These are phyloP conservation scores for Pygoscelis antarcticus DNA, from an alignment of 2,113 vertebrate genomes.

Conservation along the genomic window DNA sequence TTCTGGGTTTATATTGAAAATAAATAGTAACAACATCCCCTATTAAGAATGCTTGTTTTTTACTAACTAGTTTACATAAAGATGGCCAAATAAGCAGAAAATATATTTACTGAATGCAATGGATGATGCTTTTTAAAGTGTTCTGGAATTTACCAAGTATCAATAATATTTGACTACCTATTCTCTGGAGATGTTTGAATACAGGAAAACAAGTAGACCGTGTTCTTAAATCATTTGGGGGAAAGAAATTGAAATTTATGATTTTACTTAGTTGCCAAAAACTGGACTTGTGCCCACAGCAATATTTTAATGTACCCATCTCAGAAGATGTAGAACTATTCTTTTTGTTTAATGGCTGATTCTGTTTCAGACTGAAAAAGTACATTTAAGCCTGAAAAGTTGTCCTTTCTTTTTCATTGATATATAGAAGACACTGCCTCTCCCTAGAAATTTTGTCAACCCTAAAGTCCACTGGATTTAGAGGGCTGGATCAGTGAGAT, in stretches of 20 bases:
- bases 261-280: not conserved
- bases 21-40: not conserved
- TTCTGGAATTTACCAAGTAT: not conserved
- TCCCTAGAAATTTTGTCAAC: not conserved
- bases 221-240: not conserved
- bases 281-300: not conserved
- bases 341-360: not conserved
- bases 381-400: not conserved
- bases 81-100: not conserved
- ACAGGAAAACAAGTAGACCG: not conserved
- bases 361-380: not conserved
- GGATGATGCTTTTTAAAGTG: not conserved
- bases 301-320: not conserved
- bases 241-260: not conserved
- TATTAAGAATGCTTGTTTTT: fast-evolving
- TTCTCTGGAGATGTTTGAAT: not conserved
- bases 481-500: not conserved
- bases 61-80: not conserved
- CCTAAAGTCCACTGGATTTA: not conserved
- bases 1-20: not conserved
- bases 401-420: not conserved
- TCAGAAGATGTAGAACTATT: not conserved
- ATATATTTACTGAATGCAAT: not conserved
- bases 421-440: not conserved
- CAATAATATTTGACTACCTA: not conserved